A percentile compares a stretch with the other conserved stretches of the same genome.
These are phyloP conservation scores for Burhinus bistriatus DNA, from an alignment of 2,113 vertebrate genomes.

Conservation along the genomic window DNA sequence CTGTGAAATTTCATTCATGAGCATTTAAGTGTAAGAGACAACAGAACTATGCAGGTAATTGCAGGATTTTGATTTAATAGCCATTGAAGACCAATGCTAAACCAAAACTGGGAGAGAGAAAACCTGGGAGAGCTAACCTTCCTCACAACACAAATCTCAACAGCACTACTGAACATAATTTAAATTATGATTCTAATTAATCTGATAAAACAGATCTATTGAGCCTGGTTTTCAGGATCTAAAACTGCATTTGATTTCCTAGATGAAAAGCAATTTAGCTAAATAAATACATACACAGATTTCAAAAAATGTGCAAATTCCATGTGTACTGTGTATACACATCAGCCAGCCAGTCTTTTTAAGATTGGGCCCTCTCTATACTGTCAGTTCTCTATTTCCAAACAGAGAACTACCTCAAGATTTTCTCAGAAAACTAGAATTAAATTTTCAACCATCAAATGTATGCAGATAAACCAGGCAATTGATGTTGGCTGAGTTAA, in stretches of 20 bases:
- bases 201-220: background rate
- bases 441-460: background rate
- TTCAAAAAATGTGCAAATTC: background rate
- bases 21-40: background rate
- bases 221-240: background rate
- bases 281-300: background rate
- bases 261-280: background rate
- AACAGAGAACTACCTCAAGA: background rate
- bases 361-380: background rate
- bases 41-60: background rate
- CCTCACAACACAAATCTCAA: background rate
- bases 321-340: background rate
- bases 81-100: background rate
- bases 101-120: background rate
- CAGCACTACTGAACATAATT: background rate
- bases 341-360: background rate
- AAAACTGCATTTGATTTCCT: background rate
- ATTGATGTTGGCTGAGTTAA: slow-evolving; percentile 38
- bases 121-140: background rate
- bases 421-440: background rate
- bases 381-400: background rate
- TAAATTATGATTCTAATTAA: background rate
- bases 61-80: background rate
- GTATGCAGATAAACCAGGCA: background rate
- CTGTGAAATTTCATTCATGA: background rate